These are phyloP conservation scores for Lophotis ruficrista DNA, from an alignment of 2,113 vertebrate genomes.

Conservation along the genomic window DNA sequence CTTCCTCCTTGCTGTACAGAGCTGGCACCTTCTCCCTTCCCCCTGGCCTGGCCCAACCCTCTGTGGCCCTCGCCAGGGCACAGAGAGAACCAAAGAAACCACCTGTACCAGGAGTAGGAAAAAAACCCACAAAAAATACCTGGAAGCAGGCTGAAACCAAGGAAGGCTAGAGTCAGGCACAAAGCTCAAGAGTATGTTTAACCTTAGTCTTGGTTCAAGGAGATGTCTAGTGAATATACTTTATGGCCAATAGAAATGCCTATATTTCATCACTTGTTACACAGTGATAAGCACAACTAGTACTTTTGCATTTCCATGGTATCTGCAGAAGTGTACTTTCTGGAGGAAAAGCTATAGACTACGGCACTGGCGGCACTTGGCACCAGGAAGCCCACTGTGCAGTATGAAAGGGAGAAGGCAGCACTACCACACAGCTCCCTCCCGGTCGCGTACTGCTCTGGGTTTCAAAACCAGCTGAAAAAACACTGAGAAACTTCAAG, in stretches of 20 bases:
- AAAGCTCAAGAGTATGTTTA: background rate
- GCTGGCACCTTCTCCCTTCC: background rate
- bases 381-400: background rate
- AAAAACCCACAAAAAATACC: background rate
- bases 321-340: background rate
- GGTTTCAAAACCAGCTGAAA: background rate
- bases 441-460: background rate
- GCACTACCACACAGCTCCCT: background rate
- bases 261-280: background rate
- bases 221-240: background rate
- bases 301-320: constrained; percentile 10
- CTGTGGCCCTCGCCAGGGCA: background rate
- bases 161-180: background rate
- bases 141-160: background rate
- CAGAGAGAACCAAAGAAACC: background rate
- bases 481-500: background rate
- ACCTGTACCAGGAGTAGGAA: background rate
- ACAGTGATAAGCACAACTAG: background rate
- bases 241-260: background rate
- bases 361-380: background rate
- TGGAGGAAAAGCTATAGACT: background rate
- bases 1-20: background rate
- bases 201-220: background rate
- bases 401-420: background rate
- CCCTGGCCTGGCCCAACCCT: background rate